Evolutionary conservation across 1,140 invertebrate species (phyloP).

Genomic region (Leptopilina clavipes): DNA sequence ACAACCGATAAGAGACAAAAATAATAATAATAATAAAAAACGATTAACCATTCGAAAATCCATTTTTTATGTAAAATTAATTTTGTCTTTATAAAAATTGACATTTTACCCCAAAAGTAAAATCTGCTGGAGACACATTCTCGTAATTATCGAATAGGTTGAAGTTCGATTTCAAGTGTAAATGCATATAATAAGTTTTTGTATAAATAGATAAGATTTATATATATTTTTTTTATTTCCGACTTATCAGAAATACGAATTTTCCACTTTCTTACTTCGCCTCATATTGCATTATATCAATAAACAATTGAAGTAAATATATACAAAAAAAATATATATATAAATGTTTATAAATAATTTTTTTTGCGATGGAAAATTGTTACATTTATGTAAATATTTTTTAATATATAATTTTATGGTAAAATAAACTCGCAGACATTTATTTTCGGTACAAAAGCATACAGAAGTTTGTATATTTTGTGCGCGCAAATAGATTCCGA

Average conservation of each 20-base stretch:
- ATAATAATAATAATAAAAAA: neutral
- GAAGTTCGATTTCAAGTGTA: neutral
- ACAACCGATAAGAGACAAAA: neutral
- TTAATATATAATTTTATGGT: neutral
- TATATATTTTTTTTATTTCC: neutral
- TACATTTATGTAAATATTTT: neutral
- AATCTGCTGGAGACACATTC: neutral
- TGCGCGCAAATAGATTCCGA: conserved; percentile 9
- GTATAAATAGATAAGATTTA: neutral
- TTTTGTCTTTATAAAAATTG: too few species aligned
- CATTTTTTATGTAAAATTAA: too few species aligned
- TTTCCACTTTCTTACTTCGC: neutral
- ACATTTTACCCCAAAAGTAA: neutral
- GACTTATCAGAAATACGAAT: neutral
- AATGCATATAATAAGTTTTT: neutral
- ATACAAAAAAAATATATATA: neutral
- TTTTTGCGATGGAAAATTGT: neutral
- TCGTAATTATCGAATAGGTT: conserved; percentile 3
- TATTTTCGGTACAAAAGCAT: neutral
- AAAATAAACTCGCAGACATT: neutral
- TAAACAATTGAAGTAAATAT: too few species aligned
- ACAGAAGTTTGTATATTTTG: neutral
- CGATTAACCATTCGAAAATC: too few species aligned
- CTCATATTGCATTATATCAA: too few species aligned
- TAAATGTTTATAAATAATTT: neutral